A percentile compares a stretch with the other conserved stretches of the same genome.
These are phyloP conservation scores for Planiliza haematocheilus DNA, from an alignment of 2,113 vertebrate genomes.

Conservation along the genomic window DNA sequence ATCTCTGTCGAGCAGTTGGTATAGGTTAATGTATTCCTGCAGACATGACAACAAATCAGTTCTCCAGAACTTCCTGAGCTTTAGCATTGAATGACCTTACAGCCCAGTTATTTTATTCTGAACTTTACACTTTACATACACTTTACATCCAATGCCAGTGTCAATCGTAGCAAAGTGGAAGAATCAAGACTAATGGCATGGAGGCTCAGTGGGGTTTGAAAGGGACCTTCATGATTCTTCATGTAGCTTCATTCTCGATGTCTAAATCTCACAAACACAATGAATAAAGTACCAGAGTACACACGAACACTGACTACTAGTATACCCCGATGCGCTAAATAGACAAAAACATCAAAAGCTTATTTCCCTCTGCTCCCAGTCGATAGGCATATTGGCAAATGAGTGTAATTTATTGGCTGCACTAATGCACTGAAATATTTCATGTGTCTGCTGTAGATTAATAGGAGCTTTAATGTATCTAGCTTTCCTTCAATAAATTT, in stretches of 20 bases:
- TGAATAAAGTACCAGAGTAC: not conserved
- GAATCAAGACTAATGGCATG: not conserved
- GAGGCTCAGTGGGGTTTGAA: not conserved
- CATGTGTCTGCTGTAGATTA: conserved; percentile 70
- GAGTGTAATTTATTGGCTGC: conserved; percentile 68
- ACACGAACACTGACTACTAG: not conserved
- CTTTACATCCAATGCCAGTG: not conserved
- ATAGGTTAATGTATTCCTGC: conserved; percentile 1
- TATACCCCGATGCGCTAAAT: conserved; percentile 31
- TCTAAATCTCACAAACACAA: not conserved
- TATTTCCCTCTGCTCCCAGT: conserved; percentile 56
- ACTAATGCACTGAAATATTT: conserved; percentile 70
- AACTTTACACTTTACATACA: not conserved
- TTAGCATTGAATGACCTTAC: too few relatives aligned
- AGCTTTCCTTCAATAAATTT: conserved; percentile 72
- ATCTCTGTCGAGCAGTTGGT: not conserved
- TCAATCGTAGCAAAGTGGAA: not conserved
- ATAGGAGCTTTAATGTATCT: conserved; percentile 66
- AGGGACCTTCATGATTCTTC: not conserved
- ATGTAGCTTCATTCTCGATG: not conserved
- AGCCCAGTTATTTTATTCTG: not conserved
- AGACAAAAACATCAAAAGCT: conserved; percentile 55
- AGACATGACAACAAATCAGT: not conserved
- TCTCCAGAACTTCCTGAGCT: too few relatives aligned
- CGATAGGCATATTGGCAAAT: conserved; percentile 72